Evolutionary conservation across 1,140 invertebrate genomes (phyloP).

Genomic region (Ruditapes philippinarum): DNA sequence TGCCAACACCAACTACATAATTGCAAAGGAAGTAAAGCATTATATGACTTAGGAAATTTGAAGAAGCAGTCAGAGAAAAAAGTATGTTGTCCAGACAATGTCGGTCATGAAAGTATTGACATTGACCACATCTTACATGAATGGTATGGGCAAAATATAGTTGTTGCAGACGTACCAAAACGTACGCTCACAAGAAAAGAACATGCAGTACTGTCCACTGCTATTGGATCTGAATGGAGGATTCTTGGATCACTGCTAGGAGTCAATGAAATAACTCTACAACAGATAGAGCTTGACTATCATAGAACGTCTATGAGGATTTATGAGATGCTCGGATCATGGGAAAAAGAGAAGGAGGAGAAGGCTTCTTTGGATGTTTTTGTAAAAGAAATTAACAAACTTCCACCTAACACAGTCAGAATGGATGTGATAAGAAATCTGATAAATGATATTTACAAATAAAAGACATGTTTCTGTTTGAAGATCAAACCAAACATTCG

Average conservation of each 20-base stretch:
- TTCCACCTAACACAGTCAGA: background rate
- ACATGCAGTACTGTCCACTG: background rate
- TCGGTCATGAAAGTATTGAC: background rate
- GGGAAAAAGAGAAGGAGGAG: background rate
- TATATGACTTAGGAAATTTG: background rate
- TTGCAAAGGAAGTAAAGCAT: background rate
- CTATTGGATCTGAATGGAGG: background rate
- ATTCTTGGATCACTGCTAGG: background rate
- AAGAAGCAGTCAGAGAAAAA: background rate
- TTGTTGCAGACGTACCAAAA: background rate
- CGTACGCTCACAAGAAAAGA: background rate
- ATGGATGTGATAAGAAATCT: background rate
- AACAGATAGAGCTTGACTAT: background rate
- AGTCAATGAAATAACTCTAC: background rate
- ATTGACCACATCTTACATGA: background rate
- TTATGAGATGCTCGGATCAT: background rate
- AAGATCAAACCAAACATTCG: too few species aligned
- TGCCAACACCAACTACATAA: background rate
- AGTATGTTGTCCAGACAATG: background rate
- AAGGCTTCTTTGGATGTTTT: background rate
- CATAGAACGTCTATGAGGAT: background rate
- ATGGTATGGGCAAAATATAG: background rate
- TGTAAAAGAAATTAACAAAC: background rate
- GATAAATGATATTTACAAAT: background rate
- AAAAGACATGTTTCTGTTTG: too few species aligned